These are phyloP conservation scores for Osedax frankpressi DNA, from an alignment of 2,888 invertebrate genomes.

Conservation along the genomic window DNA sequence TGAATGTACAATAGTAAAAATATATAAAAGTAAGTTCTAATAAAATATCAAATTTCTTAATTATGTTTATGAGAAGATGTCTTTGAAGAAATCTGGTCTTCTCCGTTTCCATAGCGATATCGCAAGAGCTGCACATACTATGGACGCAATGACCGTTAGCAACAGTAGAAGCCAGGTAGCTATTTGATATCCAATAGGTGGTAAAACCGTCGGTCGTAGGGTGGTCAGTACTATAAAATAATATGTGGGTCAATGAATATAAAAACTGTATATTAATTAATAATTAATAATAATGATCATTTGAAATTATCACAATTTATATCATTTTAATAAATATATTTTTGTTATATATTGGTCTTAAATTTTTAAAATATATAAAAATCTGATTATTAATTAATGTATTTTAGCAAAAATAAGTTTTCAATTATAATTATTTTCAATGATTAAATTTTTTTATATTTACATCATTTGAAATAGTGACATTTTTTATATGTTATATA, in stretches of 20 bases:
- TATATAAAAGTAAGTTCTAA: too few relatives aligned
- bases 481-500: too few relatives aligned
- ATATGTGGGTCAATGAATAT: background rate
- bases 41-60: too few relatives aligned
- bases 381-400: too few relatives aligned
- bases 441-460: too few relatives aligned
- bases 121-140: constrained; percentile 34
- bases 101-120: constrained; percentile 28
- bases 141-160: constrained; percentile 31
- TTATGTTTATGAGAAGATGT: background rate
- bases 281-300: background rate
- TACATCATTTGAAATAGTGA: too few relatives aligned
- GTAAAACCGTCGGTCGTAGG: constrained; percentile 26
- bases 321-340: too few relatives aligned
- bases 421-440: too few relatives aligned
- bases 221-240: constrained; percentile 29
- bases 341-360: too few relatives aligned
- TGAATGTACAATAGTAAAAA: too few relatives aligned
- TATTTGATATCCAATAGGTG: constrained; percentile 31
- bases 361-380: too few relatives aligned
- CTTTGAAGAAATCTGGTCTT: background rate
- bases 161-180: constrained; percentile 38
- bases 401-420: background rate
- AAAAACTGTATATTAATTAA: background rate
- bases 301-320: too few relatives aligned